Percentiles rank a stretch among this genome's conserved stretches.
Conservation (phyloP, 2,797 vertebrate genomes). For the Harpagifer antarcticus region DNA sequence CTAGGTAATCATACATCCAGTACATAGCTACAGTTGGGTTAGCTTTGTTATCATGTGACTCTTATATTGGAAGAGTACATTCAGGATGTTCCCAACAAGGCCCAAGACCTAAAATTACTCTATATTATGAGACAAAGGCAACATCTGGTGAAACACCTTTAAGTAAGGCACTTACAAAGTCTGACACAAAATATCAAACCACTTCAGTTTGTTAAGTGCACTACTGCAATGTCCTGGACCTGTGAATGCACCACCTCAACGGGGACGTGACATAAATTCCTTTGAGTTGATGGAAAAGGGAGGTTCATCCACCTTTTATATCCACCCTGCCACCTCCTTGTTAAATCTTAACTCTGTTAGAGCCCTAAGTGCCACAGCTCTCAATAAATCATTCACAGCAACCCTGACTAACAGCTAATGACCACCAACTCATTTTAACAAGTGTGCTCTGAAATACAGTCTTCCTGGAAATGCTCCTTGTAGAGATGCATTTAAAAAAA, state of each 20-base stretch:
- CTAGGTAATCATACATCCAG: no score
- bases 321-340: slow-evolving; percentile 1
- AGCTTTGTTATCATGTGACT: no score
- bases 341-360: slow-evolving; percentile 30
- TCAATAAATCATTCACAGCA: slow-evolving; percentile 36
- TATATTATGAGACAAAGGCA: not conserved
- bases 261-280: not conserved
- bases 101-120: no score
- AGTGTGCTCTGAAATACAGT: slow-evolving; percentile 5
- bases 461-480: not conserved
- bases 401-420: slow-evolving; percentile 28
- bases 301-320: slow-evolving; percentile 12
- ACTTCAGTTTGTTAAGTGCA: not conserved
- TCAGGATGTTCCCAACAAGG: no score
- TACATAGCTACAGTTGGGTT: no score
- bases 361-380: slow-evolving; percentile 23
- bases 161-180: not conserved
- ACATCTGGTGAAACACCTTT: not conserved
- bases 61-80: no score
- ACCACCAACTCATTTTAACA: slow-evolving; percentile 13
- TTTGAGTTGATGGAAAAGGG: slow-evolving; percentile 5
- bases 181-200: slow-evolving; percentile 1
- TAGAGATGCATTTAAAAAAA: slow-evolving; percentile 1
- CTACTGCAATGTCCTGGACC: not conserved
- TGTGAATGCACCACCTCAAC: slow-evolving; percentile 18